Percentiles rank a stretch among this genome's conserved stretches.
Evolutionary conservation across 2,888 invertebrate species (phyloP).

Genomic region (Pterobdella sp.): DNA sequence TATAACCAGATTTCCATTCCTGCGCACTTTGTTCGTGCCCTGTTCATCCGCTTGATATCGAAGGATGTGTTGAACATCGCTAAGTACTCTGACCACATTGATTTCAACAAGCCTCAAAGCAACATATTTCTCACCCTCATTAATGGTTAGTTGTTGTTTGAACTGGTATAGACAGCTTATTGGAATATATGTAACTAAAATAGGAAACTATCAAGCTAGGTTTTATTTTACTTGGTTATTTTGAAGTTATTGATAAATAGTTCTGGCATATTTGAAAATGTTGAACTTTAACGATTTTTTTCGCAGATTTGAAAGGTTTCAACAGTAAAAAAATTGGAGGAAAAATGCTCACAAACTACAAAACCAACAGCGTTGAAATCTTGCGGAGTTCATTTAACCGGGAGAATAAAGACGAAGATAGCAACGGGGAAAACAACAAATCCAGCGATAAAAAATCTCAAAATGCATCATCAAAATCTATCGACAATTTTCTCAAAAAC

Average conservation of each 20-base stretch:
- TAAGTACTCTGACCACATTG: background rate
- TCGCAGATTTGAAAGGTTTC: slow-evolving; percentile 57
- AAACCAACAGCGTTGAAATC: background rate
- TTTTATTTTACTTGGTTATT: no score
- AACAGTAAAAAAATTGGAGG: slow-evolving; percentile 61
- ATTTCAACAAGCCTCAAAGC: background rate
- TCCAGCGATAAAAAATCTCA: background rate
- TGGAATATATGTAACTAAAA: no score
- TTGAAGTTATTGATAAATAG: no score
- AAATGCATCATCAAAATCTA: no score
- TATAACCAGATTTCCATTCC: slow-evolving; percentile 69
- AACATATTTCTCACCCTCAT: slow-evolving; percentile 13
- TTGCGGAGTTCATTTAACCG: background rate
- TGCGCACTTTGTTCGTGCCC: slow-evolving; percentile 38
- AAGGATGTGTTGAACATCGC: slow-evolving; percentile 18
- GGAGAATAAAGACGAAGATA: background rate
- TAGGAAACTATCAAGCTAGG: no score
- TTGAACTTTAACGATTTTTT: no score
- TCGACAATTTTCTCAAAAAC: background rate
- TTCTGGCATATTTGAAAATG: no score
- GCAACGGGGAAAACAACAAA: background rate
- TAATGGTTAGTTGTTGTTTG: slow-evolving; percentile 21
- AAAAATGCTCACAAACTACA: slow-evolving; percentile 60
- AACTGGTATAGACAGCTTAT: no score
- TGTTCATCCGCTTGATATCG: slow-evolving; percentile 74